Evolutionary conservation across 2,113 vertebrate species (phyloP).

Genomic region (Sturnus vulgaris): DNA sequence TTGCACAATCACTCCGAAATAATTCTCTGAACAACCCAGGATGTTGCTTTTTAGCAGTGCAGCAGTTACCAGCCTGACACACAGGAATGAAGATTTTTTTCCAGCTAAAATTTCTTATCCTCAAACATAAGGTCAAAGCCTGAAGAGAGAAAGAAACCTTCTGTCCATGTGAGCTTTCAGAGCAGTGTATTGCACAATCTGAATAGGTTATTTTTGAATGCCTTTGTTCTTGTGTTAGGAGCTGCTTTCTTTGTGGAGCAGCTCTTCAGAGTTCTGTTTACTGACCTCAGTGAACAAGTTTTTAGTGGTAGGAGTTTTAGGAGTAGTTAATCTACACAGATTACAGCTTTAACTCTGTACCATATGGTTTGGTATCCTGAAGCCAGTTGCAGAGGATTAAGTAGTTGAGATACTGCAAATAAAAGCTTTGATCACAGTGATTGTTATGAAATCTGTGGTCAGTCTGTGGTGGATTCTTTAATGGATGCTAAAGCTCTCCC

Average conservation of each 20-base stretch:
- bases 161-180: not conserved
- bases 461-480: not conserved
- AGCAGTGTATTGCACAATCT: not conserved
- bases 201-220: slow-evolving; percentile 27
- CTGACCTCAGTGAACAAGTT: slow-evolving; percentile 1
- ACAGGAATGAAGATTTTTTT: not conserved
- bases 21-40: not conserved
- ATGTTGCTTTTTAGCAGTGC: not conserved
- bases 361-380: not conserved
- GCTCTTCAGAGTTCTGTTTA: not conserved
- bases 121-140: slow-evolving; percentile 1
- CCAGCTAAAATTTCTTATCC: not conserved
- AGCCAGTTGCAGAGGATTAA: not conserved
- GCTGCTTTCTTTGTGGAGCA: not conserved
- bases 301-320: not conserved
- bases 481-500: not conserved
- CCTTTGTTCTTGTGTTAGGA: not conserved
- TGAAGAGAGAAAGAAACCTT: not conserved
- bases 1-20: not conserved
- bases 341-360: not conserved
- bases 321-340: not conserved
- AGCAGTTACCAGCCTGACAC: not conserved
- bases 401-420: not conserved
- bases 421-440: not conserved
- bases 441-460: not conserved